A percentile compares a stretch with the other conserved stretches of the same genome.
Conservation (phyloP, 2,797 vertebrate species). For the Calcarius lapponicus region DNA sequence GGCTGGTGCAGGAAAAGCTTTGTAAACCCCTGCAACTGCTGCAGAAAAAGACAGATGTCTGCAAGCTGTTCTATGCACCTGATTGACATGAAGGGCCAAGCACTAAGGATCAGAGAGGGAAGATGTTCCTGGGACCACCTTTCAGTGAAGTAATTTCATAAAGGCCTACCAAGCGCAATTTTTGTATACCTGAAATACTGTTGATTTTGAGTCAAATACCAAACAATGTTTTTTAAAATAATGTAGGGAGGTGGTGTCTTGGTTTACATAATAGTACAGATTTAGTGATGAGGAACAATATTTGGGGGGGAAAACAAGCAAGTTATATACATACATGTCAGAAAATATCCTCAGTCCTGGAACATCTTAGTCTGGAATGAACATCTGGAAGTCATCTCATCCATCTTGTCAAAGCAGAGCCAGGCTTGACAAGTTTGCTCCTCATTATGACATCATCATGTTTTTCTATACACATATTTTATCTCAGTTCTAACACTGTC, state of each 20-base stretch:
- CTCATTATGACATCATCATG: not conserved
- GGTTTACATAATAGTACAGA: not conserved
- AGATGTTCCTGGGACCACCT: not conserved
- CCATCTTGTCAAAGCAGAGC: not conserved
- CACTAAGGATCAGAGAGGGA: not conserved
- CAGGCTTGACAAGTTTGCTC: not conserved
- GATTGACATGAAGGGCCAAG: not conserved
- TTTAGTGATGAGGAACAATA: not conserved
- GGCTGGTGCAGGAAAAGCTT: not conserved
- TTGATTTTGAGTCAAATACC: not conserved
- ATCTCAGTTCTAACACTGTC: not conserved
- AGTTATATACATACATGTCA: not conserved
- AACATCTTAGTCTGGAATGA: not conserved
- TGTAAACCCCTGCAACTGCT: not conserved
- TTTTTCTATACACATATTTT: not conserved
- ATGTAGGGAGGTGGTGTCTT: not conserved
- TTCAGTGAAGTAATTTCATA: not conserved
- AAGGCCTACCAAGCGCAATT: not conserved
- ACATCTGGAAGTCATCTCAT: conserved; percentile 28
- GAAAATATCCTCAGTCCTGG: not conserved
- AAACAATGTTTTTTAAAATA: not conserved
- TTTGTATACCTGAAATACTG: not conserved
- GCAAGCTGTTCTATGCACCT: not conserved
- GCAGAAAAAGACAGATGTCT: not conserved
- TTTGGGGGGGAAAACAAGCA: not conserved